A percentile compares a stretch with the other conserved stretches of the same genome.
These are phyloP conservation scores for Ammospiza caudacuta DNA, from an alignment of 2,113 vertebrate species.

Conservation along the genomic window DNA sequence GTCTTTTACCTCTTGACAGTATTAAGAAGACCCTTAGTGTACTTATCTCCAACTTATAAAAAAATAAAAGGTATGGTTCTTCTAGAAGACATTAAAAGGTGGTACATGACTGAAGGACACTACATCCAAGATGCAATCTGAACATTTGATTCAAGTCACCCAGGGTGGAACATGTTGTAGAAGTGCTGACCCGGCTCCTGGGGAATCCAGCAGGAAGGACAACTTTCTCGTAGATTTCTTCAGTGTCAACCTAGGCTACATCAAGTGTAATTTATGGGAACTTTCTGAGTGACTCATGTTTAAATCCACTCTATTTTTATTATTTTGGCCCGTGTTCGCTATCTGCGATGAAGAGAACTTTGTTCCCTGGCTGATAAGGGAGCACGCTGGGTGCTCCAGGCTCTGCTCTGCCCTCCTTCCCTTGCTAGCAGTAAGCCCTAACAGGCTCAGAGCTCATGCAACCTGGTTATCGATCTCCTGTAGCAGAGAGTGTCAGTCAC, in stretches of 20 bases:
- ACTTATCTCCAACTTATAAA: neutral
- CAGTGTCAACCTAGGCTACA: neutral
- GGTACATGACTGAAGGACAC: neutral
- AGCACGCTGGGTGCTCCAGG: accelerated
- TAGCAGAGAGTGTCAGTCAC: neutral
- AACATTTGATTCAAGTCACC: neutral
- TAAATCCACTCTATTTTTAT: neutral
- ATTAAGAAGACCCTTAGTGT: neutral
- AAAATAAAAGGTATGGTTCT: neutral
- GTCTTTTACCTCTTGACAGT: neutral
- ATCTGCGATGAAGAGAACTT: neutral
- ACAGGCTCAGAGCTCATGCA: neutral
- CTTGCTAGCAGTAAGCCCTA: neutral
- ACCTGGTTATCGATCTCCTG: neutral
- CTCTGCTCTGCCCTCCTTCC: neutral
- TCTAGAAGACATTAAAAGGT: neutral
- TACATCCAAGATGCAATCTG: neutral
- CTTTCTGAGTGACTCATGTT: neutral
- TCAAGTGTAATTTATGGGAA: neutral
- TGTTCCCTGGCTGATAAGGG: neutral
- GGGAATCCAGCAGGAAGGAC: neutral
- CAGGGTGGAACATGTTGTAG: neutral
- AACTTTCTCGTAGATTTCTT: slow-evolving; percentile 3
- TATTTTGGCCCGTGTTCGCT: neutral
- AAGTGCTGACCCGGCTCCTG: neutral